Evolutionary conservation across 2,888 invertebrate genomes (phyloP).

Genomic region (Chesias legatella): DNA sequence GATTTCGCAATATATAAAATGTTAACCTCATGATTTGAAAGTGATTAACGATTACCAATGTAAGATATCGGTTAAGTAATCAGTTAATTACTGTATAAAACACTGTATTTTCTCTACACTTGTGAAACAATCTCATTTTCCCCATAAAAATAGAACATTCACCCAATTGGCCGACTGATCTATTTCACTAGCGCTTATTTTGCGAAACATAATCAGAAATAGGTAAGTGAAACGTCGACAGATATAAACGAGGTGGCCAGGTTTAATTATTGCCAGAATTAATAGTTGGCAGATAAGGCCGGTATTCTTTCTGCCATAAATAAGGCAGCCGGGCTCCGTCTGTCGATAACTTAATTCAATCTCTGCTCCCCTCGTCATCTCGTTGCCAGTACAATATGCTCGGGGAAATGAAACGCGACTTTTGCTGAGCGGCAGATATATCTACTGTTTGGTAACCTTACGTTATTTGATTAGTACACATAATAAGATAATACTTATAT

Average conservation of each 20-base stretch:
- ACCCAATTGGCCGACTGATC: not conserved
- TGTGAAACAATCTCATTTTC: no score
- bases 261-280: constrained; percentile 70
- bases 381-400: constrained; percentile 50
- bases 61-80: no score
- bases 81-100: no score
- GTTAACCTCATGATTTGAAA: no score
- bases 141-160: no score
- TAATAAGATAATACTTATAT: constrained; percentile 15
- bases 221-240: constrained; percentile 27
- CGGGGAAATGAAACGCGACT: constrained; percentile 55
- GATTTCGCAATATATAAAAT: no score
- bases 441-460: constrained; percentile 23
- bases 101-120: no score
- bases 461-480: constrained; percentile 15
- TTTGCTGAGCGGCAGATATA: constrained; percentile 34
- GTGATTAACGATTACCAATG: no score
- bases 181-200: constrained; percentile 1
- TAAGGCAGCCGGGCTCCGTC: constrained; percentile 45
- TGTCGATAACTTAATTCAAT: constrained; percentile 74
- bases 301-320: constrained; percentile 63
- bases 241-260: constrained; percentile 57
- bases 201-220: constrained; percentile 11
- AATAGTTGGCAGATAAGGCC: constrained; percentile 67
- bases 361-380: constrained; percentile 66